Percentiles rank a stretch among this genome's conserved stretches.
phyloP scores from a whole-genome alignment of 1,140 invertebrate genomes.

The Calephelis virginiensis region DNA sequence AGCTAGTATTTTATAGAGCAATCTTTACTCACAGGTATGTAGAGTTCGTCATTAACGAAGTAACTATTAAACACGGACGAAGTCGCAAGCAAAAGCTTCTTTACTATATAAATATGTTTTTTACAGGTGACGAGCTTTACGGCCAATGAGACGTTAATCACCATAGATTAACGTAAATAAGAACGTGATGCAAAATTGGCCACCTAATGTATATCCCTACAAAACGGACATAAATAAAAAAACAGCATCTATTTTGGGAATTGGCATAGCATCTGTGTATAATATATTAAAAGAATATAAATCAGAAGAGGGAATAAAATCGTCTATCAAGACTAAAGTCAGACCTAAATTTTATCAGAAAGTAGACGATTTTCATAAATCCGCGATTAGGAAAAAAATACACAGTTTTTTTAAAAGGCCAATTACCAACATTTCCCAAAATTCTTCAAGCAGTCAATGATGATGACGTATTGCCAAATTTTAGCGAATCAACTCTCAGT shows the following conservation, averaged over 20 bases:
- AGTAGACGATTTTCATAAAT: conserved; percentile 18
- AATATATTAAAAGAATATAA: conserved; percentile 27
- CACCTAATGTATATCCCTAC: conserved; percentile 25
- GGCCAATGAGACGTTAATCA: too few relatives aligned
- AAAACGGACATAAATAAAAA: conserved; percentile 23
- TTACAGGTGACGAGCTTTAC: too few relatives aligned
- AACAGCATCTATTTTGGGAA: conserved; percentile 26
- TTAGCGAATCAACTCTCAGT: too few relatives aligned
- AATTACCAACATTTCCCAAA: too few relatives aligned
- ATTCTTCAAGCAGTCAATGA: too few relatives aligned
- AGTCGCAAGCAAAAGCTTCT: too few relatives aligned
- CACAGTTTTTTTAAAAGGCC: conserved; percentile 15
- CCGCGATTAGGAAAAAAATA: conserved; percentile 24
- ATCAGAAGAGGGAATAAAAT: conserved; percentile 11
- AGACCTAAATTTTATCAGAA: conserved; percentile 12
- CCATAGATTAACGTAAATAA: background rate
- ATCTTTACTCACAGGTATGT: too few relatives aligned
- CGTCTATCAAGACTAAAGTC: background rate
- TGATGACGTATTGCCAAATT: too few relatives aligned
- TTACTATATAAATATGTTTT: too few relatives aligned
- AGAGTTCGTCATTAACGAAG: too few relatives aligned
- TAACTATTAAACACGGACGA: too few relatives aligned
- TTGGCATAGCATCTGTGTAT: conserved; percentile 23
- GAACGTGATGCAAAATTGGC: conserved; percentile 25
- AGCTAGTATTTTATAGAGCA: too few relatives aligned